A percentile compares a stretch with the other conserved stretches of the same genome.
Evolutionary conservation across 2,113 vertebrate species (phyloP).

Genomic region (Notothenia rossii): DNA sequence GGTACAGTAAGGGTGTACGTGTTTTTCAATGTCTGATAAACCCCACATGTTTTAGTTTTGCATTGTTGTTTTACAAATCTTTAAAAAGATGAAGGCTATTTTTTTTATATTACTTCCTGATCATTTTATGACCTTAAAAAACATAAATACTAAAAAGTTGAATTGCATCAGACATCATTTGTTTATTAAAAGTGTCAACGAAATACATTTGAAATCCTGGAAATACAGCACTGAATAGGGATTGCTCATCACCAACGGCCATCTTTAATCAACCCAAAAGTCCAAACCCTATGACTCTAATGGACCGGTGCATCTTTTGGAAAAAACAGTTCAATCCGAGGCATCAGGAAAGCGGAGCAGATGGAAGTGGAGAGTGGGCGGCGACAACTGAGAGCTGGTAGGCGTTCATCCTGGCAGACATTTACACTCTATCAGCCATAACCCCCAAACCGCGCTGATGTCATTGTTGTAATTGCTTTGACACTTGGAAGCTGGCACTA

Average conservation of each 20-base stretch:
- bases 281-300: constrained; percentile 46
- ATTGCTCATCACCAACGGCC: constrained; percentile 19
- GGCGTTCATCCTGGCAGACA: constrained; percentile 63
- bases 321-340: constrained; percentile 33
- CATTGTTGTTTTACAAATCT: not conserved
- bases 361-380: constrained; percentile 62
- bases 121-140: not conserved
- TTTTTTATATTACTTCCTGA: not conserved
- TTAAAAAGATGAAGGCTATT: not conserved
- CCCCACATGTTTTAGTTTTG: not conserved
- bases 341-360: constrained; percentile 57
- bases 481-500: constrained; percentile 73
- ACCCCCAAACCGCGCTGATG: constrained; percentile 65
- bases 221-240: constrained; percentile 21
- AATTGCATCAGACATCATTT: constrained; percentile 29
- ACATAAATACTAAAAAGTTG: not conserved
- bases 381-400: constrained; percentile 51
- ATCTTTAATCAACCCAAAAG: constrained; percentile 46
- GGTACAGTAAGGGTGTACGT: not conserved
- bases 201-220: constrained; percentile 14
- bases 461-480: constrained; percentile 77
- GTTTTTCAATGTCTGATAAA: not conserved
- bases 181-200: constrained; percentile 14
- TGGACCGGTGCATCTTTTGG: constrained; percentile 43
- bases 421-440: constrained; percentile 68